A percentile compares a stretch with the other conserved stretches of the same genome.
Evolutionary conservation across 2,888 invertebrate species (phyloP).

Genomic region (Folsomia candida): DNA sequence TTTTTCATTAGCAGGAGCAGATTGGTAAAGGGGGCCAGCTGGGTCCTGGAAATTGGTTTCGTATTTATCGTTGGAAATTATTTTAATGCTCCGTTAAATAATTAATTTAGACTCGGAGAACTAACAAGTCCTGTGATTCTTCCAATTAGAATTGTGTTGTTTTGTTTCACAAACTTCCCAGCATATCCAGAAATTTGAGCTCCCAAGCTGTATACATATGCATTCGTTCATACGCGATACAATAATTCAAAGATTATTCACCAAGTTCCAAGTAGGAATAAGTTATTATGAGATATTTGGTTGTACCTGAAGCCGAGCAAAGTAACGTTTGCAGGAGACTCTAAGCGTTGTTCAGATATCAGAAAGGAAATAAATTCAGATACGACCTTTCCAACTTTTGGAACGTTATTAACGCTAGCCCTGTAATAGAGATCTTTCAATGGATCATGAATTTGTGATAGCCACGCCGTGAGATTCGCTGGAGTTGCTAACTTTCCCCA

Average conservation of each 20-base stretch:
- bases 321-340: constrained; percentile 28
- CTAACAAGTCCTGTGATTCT: constrained; percentile 27
- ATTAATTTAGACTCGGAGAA: not conserved
- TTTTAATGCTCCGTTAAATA: too few relatives aligned
- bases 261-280: too few relatives aligned
- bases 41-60: constrained; percentile 20
- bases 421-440: constrained; percentile 31
- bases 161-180: constrained; percentile 25
- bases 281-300: not conserved
- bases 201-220: constrained; percentile 3
- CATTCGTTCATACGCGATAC: too few relatives aligned
- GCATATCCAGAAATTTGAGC: constrained; percentile 28
- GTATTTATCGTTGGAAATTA: too few relatives aligned
- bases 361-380: constrained; percentile 37
- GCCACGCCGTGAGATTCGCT: constrained; percentile 21
- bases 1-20: constrained; percentile 26
- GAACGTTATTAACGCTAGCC: constrained; percentile 36
- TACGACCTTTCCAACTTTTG: constrained; percentile 30
- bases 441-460: constrained; percentile 24
- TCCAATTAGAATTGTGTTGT: constrained; percentile 24
- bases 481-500: constrained; percentile 38
- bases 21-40: constrained; percentile 34
- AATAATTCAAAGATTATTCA: too few relatives aligned
- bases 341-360: constrained; percentile 19
- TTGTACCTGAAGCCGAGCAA: constrained; percentile 33